phyloP scores from a whole-genome alignment of 2,113 vertebrate genomes.

The Pagrus major region DNA sequence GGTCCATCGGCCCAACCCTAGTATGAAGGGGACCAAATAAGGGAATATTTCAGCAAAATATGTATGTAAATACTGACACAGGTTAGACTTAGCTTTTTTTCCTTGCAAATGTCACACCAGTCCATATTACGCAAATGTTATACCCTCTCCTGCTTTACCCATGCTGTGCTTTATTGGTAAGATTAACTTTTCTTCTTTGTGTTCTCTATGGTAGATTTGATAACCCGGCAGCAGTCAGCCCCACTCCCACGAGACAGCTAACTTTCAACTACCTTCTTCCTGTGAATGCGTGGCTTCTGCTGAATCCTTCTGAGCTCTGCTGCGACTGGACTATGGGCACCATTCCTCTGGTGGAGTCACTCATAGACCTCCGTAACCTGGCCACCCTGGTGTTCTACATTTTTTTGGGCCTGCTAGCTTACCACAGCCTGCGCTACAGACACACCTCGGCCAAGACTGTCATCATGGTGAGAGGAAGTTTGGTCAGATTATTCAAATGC shows the following conservation, averaged over 20 bases:
- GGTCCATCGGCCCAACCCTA: too few relatives aligned
- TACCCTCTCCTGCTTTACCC: not conserved
- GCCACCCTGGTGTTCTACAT: conserved; percentile 92
- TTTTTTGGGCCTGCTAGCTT: conserved; percentile 86
- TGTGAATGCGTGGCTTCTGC: conserved; percentile 96
- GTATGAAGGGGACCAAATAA: too few relatives aligned
- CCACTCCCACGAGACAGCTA: conserved; percentile 91
- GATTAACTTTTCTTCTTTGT: not conserved
- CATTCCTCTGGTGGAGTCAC: conserved; percentile 94
- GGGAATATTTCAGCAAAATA: too few relatives aligned
- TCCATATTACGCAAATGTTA: too few relatives aligned
- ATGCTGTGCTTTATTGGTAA: not conserved
- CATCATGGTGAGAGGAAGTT: conserved; percentile 89
- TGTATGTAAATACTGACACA: too few relatives aligned
- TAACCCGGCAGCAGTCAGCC: conserved; percentile 97
- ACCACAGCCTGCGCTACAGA: conserved; percentile 90
- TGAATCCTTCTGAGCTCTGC: conserved; percentile 96
- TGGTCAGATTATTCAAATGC: not conserved
- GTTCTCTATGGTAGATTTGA: conserved; percentile 88
- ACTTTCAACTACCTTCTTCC: conserved; percentile 99
- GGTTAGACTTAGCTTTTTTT: too few relatives aligned
- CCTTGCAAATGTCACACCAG: too few relatives aligned
- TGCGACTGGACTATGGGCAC: conserved; percentile 99
- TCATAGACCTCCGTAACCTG: conserved; percentile 92
- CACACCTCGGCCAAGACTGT: conserved; percentile 93